Evolutionary conservation across 2,888 invertebrate genomes (phyloP), one percentile per base, ranked within the genome.

Genomic region (Doris montereyensis): DNA sequence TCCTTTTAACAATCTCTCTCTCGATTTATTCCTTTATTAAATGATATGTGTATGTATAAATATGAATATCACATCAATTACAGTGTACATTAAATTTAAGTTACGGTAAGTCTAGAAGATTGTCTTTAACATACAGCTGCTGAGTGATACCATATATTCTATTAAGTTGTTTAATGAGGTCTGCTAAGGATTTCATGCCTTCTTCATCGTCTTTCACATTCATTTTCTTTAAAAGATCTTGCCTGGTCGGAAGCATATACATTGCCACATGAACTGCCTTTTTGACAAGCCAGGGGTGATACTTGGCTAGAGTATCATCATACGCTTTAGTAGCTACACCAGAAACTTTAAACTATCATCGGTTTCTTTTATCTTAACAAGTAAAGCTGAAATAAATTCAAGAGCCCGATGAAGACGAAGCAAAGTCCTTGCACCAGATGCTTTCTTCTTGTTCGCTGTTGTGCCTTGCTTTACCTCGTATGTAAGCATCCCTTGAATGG

Each of bases 401-500:
- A 98, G 93, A 8, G 97, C 97, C 90, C 98, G 93, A 91, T 98
- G 97, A 76, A 98, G 93, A 84, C 97, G 93, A 32, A 98, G 92
- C 87, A 98, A 93, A 2, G 98, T 98, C 82, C 97, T 93, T 81
- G 96, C 94, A 2, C 97, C 98, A 0, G 97, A 97, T 1, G 95
- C 94, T 87, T 81, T 81, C 68, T 77, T 85, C 65, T 72, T 79
- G 75, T 73, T 79, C 76, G 84, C 86, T 28, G 92, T 5, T 95
- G 92, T 72, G 96, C 92, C n/a, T 3, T 52, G 52, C 2, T 21
- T 34, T 0, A 77, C 74, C 68, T 80, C 80, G 35, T 57, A 80
- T 2, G 57, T 93, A 88, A 97, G 94, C 97, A 98, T 97, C 68
- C 93, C 94, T 89, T 95, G 95, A 21, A 96, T 94, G 0, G 96